Percentiles rank a stretch among this genome's conserved stretches.
Evolutionary conservation across 2,888 invertebrate genomes (phyloP).

Genomic region (Cosmorhoe ocellata): DNA sequence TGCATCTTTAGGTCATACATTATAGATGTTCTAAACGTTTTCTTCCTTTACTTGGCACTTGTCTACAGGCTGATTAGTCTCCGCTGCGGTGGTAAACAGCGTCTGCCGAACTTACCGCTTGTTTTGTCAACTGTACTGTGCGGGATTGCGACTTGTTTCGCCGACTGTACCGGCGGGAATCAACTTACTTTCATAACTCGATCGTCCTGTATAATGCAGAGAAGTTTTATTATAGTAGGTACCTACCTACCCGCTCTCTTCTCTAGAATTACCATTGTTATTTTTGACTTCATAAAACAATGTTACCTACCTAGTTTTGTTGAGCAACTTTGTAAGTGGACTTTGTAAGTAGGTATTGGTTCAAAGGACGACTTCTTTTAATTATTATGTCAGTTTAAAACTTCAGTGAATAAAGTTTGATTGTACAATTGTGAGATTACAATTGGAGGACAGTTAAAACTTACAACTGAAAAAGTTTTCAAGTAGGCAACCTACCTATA

Average conservation of each 20-base stretch:
- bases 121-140: slow-evolving; percentile 5
- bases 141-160: slow-evolving; percentile 8
- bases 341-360: too few species aligned
- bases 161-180: slow-evolving; percentile 12
- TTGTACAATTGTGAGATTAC: too few species aligned
- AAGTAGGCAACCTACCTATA: too few species aligned
- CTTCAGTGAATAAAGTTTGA: too few species aligned
- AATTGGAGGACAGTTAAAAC: too few species aligned
- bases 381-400: too few species aligned
- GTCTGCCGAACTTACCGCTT: slow-evolving; percentile 7
- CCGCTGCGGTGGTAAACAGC: slow-evolving; percentile 3
- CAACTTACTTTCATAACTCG: slow-evolving; percentile 10
- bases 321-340: not conserved
- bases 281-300: slow-evolving; percentile 7
- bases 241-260: not conserved
- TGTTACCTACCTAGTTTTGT: slow-evolving; percentile 5
- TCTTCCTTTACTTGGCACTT: not conserved
- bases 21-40: too few species aligned
- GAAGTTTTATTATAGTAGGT: slow-evolving; percentile 5
- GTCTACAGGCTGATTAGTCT: slow-evolving; percentile 15
- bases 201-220: slow-evolving; percentile 7
- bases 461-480: too few species aligned
- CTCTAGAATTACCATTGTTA: slow-evolving; percentile 4
- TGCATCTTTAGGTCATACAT: too few species aligned
- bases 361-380: too few species aligned